Evolutionary conservation across 2,113 vertebrate species (phyloP), one percentile per base, ranked within the genome.

Genomic region (Cyanistes caeruleus): DNA sequence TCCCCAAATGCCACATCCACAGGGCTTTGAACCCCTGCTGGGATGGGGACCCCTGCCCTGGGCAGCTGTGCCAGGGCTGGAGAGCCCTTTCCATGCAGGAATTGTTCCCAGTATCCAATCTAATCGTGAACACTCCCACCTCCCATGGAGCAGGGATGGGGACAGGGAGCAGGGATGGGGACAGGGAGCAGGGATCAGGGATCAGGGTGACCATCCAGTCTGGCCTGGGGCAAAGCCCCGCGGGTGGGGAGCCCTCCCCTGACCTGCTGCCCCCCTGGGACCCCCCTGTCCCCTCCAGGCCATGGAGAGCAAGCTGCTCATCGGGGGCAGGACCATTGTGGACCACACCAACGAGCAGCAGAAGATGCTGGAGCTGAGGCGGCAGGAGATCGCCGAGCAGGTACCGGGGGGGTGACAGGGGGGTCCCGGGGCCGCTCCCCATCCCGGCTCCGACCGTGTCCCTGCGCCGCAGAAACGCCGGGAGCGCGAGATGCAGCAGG

Each of bases 321-420:
- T 99, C 22, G 99, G 99, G 6, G 99, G 99, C 51, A 99, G 99
- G 97, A 99, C 98, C 74, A 99, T 99, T 70, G 98, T 99, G 92
- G 99, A 99, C 93, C 99, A 99, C 97, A 99, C 99, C 59, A 99
- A 99, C 4, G 99, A 99, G 94, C 99, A 99, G 93, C 99, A 99
- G 95, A 99, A 98, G 95, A 99, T 99, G 98, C 93, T 99, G 96
- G 99, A 99, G 96, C 97, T 99, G 95, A 99, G 98, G 98, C 98
- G 98, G n/a, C 99, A 99, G 87, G 99, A 99, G 95, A 99, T 99
- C 48, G 98, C 99, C 0, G 99, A 99, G 93, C 99, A 99, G 99
- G 99, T 99, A 77, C 73, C 9, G 12, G 44, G 13, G 7, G 18
- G 63, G 43, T 64, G 63, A 33, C 64, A 24, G 15, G 65, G 39